Base-by-base conservation (phyloP, 2,888 invertebrate species). In the Allophyes oxyacanthae region DNA sequence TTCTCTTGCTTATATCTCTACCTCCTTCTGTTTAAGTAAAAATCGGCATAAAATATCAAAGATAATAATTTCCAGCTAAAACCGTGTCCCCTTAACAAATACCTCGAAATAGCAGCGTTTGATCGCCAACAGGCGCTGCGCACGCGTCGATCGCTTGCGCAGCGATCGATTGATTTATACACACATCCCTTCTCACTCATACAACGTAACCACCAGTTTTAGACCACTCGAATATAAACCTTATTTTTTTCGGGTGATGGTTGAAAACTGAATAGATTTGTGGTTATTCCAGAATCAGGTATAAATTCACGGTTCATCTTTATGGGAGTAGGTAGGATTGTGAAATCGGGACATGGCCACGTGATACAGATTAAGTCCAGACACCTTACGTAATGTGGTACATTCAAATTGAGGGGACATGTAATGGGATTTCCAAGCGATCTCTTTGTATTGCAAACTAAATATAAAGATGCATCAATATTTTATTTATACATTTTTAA, bases 111-210 rank as follows among this genome's bases (percentile, higher is more conserved):
- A 91, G 79, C 76, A 65, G 43, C 78, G 79, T 85, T 87, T 91
- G 90, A 90, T 90, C 87, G 84, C 81, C 81, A 84, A 72, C 88
- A 90, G 86, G 84, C 89, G 76, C 70, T 80, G 86, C 87, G 89
- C 87, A 81, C 82, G 82, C 85, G 85, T 77, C 85, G 85, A 88
- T 89, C 84, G 77, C 70, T 71, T 72, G 74, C 75, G 78, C 81
- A 84, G 84, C 89, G 85, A 91, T 91, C 88, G 90, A 91, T 91
- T 91, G 91, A 91, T 91, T 91, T 91, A 91, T 84, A 83, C 81
- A 78, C 82, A 84, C 78, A 75, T 77, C 80, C 73, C 68, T 78
- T 57, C 59, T 72, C 49, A 25, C 73, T 38, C 62, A 56, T 7
- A 54, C 46, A 49, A 50, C 68, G 14, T 62, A 68, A 70, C 46